A percentile compares a stretch with the other conserved stretches of the same genome.
Conservation (phyloP, 2,113 vertebrate species). For the Paramisgurnus dabryanus region DNA sequence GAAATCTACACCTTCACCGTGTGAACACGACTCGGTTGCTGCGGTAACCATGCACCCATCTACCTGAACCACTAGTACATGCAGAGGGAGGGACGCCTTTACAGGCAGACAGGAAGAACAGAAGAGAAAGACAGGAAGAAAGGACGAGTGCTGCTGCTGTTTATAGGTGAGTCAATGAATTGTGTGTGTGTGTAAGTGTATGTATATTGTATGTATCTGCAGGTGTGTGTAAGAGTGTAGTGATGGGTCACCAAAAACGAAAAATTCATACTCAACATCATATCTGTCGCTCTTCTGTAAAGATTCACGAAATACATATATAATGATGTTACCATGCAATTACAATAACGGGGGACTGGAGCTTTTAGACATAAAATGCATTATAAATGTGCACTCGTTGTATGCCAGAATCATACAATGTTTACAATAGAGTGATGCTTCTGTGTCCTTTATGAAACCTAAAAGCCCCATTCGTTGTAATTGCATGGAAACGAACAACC, state of each 20-base stretch:
- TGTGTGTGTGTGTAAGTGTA: conserved; percentile 14
- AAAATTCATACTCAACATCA: no score
- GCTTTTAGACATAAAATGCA: no score
- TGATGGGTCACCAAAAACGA: no score
- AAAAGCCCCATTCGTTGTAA: conserved; percentile 5
- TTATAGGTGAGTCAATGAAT: conserved; percentile 29
- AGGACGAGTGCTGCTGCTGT: conserved; percentile 42
- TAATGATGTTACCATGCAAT: no score
- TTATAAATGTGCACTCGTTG: no score
- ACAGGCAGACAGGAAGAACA: conserved; percentile 48
- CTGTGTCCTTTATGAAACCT: no score
- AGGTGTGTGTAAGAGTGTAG: conserved; percentile 9
- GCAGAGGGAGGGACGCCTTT: conserved; percentile 76
- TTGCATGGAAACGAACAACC: conserved; percentile 42
- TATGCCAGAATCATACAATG: no score
- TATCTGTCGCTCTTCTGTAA: no score
- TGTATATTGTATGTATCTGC: conserved; percentile 32
- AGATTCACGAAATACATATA: no score
- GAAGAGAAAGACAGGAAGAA: conserved; percentile 32
- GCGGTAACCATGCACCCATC: conserved; percentile 98
- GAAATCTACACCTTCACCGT: conserved; percentile 87
- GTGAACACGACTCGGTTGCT: conserved; percentile 93
- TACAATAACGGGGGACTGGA: no score
- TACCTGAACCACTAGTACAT: conserved; percentile 98
- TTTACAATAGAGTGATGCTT: no score